Conservation (phyloP, 2,888 invertebrate species). For the Bimastos eiseni region DNA sequence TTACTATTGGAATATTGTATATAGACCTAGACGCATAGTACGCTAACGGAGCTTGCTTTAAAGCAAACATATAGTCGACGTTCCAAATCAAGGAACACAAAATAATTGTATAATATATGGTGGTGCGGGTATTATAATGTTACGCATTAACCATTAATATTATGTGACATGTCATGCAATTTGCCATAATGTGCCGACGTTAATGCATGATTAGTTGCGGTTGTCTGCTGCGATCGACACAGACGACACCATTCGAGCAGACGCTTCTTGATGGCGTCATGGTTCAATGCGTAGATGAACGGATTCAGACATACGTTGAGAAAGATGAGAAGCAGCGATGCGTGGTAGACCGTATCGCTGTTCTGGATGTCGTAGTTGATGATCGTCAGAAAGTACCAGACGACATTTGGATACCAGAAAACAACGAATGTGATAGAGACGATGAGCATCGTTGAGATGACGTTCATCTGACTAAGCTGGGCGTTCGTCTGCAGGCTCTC, state of each 20-base stretch:
- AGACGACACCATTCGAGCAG: background rate
- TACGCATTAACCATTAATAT: too few relatives aligned
- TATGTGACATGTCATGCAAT: too few relatives aligned
- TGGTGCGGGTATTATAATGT: too few relatives aligned
- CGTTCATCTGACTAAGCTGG: background rate
- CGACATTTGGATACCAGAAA: background rate
- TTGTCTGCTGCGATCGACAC: background rate
- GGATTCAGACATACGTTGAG: constrained; percentile 3
- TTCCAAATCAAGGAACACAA: too few relatives aligned
- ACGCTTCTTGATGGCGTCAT: background rate
- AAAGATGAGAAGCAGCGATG: background rate
- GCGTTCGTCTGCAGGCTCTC: background rate
- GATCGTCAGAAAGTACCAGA: constrained; percentile 23
- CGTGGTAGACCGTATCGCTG: constrained; percentile 10
- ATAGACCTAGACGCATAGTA: too few relatives aligned
- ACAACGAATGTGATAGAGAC: background rate
- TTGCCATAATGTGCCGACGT: background rate
- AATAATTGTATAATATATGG: too few relatives aligned
- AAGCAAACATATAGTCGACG: too few relatives aligned
- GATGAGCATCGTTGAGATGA: background rate
- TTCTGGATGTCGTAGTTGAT: background rate
- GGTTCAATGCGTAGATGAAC: constrained; percentile 15
- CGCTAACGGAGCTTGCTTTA: too few relatives aligned
- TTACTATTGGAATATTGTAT: too few relatives aligned
- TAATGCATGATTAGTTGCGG: background rate